Conservation (phyloP, 2,888 invertebrate species). For the Scaeva pyrastri region DNA sequence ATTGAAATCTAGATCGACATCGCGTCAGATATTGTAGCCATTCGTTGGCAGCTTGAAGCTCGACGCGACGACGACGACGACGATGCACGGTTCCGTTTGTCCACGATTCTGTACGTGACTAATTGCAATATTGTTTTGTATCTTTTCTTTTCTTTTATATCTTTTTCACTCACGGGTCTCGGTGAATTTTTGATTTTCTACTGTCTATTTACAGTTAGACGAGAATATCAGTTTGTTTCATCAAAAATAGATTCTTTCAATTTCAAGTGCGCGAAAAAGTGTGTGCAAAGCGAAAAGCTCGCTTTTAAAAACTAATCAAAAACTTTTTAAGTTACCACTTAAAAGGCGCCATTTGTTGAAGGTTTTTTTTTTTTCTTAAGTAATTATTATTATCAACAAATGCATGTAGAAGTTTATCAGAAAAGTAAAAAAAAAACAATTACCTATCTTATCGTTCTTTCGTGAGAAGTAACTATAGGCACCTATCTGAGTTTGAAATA, state of each 20-base stretch:
- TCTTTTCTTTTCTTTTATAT: too few relatives aligned
- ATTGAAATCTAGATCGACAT: constrained; percentile 58
- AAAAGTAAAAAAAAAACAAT: not conserved
- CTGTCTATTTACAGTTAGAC: not conserved
- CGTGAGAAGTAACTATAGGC: constrained; percentile 7
- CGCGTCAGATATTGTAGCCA: constrained; percentile 23
- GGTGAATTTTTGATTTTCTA: constrained; percentile 6
- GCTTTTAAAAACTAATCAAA: constrained; percentile 7
- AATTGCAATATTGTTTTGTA: too few relatives aligned
- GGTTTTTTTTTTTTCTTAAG: too few relatives aligned
- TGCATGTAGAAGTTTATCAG: constrained; percentile 42
- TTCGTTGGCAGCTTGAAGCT: not conserved
- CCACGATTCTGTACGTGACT: constrained; percentile 60
- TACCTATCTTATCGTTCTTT: constrained; percentile 50
- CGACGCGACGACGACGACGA: too few relatives aligned
- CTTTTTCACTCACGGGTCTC: constrained; percentile 28
- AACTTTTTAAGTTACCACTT: not conserved
- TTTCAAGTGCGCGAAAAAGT: not conserved
- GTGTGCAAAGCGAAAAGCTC: not conserved
- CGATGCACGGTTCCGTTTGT: constrained; percentile 24
- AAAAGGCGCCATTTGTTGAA: constrained; percentile 9
- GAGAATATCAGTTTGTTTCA: not conserved
- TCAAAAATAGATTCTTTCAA: not conserved
- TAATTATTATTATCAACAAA: constrained; percentile 7
- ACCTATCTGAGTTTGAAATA: not conserved